phyloP scores from a whole-genome alignment of 2,113 vertebrate species.

The Pseudolaguvia tuberculata region DNA sequence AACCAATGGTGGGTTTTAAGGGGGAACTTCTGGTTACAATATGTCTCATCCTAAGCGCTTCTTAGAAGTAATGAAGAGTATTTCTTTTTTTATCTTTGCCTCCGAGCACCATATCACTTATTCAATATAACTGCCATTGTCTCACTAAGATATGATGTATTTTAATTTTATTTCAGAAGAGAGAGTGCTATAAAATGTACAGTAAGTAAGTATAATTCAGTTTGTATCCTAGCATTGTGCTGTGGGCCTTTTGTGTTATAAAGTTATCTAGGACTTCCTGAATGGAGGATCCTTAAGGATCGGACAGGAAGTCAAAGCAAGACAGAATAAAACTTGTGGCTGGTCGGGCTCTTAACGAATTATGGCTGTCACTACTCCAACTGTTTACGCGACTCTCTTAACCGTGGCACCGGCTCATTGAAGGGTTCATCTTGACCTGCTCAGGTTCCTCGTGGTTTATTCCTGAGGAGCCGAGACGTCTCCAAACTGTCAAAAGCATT shows the following conservation, averaged over 20 bases:
- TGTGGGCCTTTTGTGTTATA: conserved; percentile 24
- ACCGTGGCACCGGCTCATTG: conserved; percentile 62
- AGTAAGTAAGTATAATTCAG: conserved; percentile 24
- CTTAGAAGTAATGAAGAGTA: conserved; percentile 16
- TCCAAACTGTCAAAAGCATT: conserved; percentile 77
- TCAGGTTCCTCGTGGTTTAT: conserved; percentile 58
- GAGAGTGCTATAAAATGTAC: conserved; percentile 26
- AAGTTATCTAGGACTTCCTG: conserved; percentile 27
- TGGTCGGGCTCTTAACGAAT: neutral
- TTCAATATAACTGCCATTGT: conserved; percentile 16
- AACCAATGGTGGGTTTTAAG: neutral
- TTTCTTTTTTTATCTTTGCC: conserved; percentile 16
- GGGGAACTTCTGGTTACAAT: neutral
- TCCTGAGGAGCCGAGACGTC: conserved; percentile 64
- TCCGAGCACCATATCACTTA: conserved; percentile 4
- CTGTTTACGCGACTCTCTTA: conserved; percentile 29
- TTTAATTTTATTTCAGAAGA: conserved; percentile 26
- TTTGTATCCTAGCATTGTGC: conserved; percentile 17
- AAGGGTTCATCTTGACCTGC: conserved; percentile 68
- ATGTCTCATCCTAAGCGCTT: neutral
- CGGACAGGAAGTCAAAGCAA: neutral
- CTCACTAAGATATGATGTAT: conserved; percentile 19
- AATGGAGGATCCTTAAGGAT: conserved; percentile 20
- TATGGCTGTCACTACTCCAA: neutral
- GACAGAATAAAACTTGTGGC: conserved; percentile 21